Percentiles rank a stretch among this genome's conserved stretches.
Conservation (phyloP, 2,797 vertebrate species). For the Propithecus deckenii region DNA sequence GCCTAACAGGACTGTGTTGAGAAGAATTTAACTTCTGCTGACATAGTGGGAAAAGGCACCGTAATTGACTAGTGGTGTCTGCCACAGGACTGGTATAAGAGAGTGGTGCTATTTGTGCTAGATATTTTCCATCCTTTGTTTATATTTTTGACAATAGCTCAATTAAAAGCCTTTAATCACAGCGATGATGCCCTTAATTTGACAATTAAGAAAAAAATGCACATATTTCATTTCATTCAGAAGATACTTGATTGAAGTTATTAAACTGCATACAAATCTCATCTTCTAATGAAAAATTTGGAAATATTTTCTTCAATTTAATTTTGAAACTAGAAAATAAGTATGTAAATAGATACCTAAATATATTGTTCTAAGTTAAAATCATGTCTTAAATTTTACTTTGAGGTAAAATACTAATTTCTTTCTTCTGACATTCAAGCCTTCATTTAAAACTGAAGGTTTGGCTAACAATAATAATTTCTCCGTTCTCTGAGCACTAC, state of each 20-base stretch:
- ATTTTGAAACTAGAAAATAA: constrained; percentile 31
- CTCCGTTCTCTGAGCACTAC: neutral
- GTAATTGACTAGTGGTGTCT: neutral
- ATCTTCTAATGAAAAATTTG: neutral
- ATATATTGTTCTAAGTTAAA: neutral
- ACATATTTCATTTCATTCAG: neutral
- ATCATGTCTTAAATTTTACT: neutral
- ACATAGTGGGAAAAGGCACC: neutral
- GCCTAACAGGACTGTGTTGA: neutral
- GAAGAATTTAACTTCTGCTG: neutral
- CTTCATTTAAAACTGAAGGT: neutral
- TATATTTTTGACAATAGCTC: neutral
- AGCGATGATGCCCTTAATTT: neutral
- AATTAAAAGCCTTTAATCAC: neutral
- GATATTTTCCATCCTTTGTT: neutral
- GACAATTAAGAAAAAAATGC: neutral
- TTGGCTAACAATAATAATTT: neutral
- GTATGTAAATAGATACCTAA: neutral
- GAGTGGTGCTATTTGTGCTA: neutral
- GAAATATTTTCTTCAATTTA: neutral
- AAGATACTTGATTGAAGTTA: neutral
- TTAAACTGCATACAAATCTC: neutral
- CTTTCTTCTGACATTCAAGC: neutral
- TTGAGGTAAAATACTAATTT: neutral
- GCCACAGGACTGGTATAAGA: neutral